phyloP scores from a whole-genome alignment of 2,113 vertebrate species.

The Pavo muticus region DNA sequence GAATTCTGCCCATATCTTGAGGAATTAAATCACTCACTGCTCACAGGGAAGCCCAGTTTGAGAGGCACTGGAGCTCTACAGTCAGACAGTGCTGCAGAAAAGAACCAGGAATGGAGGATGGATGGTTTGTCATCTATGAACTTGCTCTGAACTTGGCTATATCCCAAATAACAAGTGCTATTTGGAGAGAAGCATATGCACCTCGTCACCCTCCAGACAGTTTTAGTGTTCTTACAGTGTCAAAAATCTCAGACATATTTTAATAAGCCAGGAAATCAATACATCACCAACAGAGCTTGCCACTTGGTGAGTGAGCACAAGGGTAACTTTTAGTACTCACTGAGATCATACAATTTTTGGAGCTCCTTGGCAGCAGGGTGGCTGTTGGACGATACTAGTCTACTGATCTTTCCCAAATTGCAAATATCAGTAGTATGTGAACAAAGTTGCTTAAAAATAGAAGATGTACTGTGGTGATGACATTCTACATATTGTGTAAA shows the following conservation, averaged over 20 bases:
- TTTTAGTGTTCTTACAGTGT: neutral
- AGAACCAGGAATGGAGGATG: neutral
- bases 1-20: neutral
- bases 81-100: neutral
- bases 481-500: conserved; percentile 56
- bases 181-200: neutral
- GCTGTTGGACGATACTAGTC: neutral
- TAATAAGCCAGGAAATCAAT: neutral
- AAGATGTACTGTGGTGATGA: conserved; percentile 27
- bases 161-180: neutral
- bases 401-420: conserved; percentile 16
- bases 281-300: neutral
- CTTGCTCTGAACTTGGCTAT: neutral
- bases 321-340: neutral
- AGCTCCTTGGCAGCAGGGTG: conserved; percentile 9
- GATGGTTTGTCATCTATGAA: neutral
- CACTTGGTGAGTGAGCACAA: neutral
- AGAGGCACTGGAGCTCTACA: neutral
- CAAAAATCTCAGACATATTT: neutral
- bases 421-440: conserved; percentile 22
- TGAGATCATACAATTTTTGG: neutral
- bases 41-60: neutral
- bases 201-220: neutral
- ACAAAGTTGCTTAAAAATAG: conserved; percentile 57
- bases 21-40: neutral